These are phyloP conservation scores for Pteromalus puparum DNA, from an alignment of 1,140 invertebrate genomes.

Conservation along the genomic window DNA sequence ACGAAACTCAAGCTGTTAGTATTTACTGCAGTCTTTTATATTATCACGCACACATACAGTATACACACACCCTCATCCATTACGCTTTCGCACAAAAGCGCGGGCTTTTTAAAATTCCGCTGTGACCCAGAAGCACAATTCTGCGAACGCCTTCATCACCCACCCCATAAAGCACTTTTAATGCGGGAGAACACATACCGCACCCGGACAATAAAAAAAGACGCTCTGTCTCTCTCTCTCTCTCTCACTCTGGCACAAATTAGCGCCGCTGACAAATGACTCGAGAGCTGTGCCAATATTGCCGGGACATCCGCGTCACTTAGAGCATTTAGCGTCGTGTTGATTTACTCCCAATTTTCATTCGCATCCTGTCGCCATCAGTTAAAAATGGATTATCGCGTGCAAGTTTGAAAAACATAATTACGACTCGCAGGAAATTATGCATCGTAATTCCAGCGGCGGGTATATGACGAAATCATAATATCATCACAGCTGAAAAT, in stretches of 20 bases:
- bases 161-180: not conserved
- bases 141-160: not conserved
- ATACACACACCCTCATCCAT: not conserved
- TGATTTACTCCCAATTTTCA: not conserved
- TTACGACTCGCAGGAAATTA: constrained; percentile 21
- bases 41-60: not conserved
- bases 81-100: not conserved
- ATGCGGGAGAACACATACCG: not conserved
- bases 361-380: not conserved
- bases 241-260: not conserved
- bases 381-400: not conserved
- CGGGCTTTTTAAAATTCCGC: constrained; percentile 35
- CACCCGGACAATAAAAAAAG: not conserved
- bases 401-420: not conserved
- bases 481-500: constrained; percentile 9
- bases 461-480: not conserved
- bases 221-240: not conserved
- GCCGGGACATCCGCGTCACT: not conserved
- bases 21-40: not conserved
- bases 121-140: constrained; percentile 37
- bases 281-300: not conserved
- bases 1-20: constrained; percentile 12
- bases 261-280: not conserved
- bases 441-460: not conserved
- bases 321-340: not conserved